phyloP scores from a whole-genome alignment of 2,797 vertebrate genomes.

The Syngnathus rostellatus region DNA sequence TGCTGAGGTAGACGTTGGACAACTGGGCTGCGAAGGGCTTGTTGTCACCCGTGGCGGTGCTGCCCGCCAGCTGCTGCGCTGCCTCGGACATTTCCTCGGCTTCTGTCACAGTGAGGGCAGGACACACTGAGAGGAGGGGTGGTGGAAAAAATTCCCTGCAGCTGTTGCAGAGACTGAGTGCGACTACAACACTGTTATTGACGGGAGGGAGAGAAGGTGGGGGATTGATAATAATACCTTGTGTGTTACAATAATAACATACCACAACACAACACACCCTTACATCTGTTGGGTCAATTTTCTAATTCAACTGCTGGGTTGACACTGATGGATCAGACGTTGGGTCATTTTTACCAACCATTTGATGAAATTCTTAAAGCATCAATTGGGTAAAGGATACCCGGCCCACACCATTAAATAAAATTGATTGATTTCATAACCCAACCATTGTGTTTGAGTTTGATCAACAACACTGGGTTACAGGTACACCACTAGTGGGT shows the following conservation, averaged over 20 bases:
- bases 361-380: background rate
- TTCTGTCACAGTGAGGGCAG: slow-evolving; percentile 32
- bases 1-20: slow-evolving; percentile 94
- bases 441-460: background rate
- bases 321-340: background rate
- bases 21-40: slow-evolving; percentile 83
- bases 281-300: background rate
- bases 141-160: slow-evolving; percentile 47
- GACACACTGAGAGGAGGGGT: background rate
- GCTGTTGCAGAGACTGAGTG: slow-evolving; percentile 54
- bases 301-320: background rate
- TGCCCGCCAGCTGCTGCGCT: slow-evolving; percentile 68
- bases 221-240: slow-evolving; percentile 10
- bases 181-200: slow-evolving; percentile 32
- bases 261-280: background rate
- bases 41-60: slow-evolving; percentile 8
- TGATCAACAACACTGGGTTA: no score
- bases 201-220: slow-evolving; percentile 12
- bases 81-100: slow-evolving; percentile 81
- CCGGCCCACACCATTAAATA: background rate
- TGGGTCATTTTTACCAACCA: background rate
- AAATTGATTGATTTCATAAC: background rate
- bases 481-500: no score
- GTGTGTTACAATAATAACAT: background rate
- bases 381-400: background rate